Evolutionary conservation across 2,888 invertebrate genomes (phyloP), one percentile per base, ranked within the genome.

Genomic region (Sphaeridia pumilis): DNA sequence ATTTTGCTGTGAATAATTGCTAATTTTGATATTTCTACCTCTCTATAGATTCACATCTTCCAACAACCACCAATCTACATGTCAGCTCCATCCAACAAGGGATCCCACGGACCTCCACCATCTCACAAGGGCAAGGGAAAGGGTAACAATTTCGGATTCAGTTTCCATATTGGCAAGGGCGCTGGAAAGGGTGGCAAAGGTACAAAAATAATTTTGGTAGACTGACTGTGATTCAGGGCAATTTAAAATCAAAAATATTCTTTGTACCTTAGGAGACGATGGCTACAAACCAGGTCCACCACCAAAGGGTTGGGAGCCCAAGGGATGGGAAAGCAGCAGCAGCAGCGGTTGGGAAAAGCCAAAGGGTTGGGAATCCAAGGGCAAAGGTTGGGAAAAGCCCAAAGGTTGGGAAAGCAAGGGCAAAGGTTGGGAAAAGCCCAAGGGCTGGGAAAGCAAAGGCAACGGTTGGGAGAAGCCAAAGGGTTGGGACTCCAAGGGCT

Each of bases 1-100:
- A 20, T n/a, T 25, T 24, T 20, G n/a, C 21, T 46, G 28, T 12
- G n/a, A n/a, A n/a, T n/a, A n/a, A n/a, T n/a, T n/a, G n/a, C n/a
- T n/a, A n/a, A n/a, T 22, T 41, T 41, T 10, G 17, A 10, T 14
- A 10, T 10, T 41, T 41, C 12, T 14, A 7, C 12, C 10, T 5
- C 4, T 20, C 21, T 38, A 10, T 69, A 69, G 17, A 69, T 70
- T 46, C 70, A 70, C 49, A 66, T 70, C 12, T 69, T 69, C 59
- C 66, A 67, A 36, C 68, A 69, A 50, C 59, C 63, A 24, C 63
- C 63, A 26, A 56, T 59, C 38, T 57, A 57, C 49, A 58, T 60
- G 53, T 52, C 55, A 34, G 57, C 58, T 34, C 59, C 61, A 3
- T 55, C 49, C 42, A 42, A 36, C 5, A 26, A 41, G 12, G 31